A percentile compares a stretch with the other conserved stretches of the same genome.
These are phyloP conservation scores for Oreortyx pictus DNA, from an alignment of 2,797 vertebrate species.

Conservation along the genomic window DNA sequence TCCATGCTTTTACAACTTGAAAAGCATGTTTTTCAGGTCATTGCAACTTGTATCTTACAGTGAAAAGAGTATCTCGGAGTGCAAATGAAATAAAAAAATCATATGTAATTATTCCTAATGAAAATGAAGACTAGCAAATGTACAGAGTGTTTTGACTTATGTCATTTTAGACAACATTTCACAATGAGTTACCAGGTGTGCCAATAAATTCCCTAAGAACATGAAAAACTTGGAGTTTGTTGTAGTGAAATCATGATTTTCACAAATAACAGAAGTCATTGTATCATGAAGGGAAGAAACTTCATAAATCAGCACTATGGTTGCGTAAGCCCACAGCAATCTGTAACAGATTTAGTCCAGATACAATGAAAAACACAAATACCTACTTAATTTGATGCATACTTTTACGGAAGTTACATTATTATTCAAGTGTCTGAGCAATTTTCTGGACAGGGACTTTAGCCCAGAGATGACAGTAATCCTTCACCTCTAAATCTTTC, in stretches of 20 bases:
- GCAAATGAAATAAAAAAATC: conserved; percentile 43
- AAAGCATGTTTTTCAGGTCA: conserved; percentile 1
- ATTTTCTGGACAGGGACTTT: neutral
- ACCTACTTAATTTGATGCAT: conserved; percentile 24
- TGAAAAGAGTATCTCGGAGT: conserved; percentile 13
- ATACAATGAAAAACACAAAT: neutral
- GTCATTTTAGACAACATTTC: neutral
- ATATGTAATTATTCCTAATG: conserved; percentile 2
- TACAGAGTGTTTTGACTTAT: neutral
- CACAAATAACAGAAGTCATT: neutral
- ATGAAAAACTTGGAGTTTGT: neutral
- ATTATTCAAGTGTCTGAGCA: neutral
- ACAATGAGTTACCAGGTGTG: neutral
- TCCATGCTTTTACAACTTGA: neutral
- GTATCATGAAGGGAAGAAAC: neutral
- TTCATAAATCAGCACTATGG: neutral
- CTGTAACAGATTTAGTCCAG: neutral
- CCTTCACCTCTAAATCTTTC: conserved; percentile 32
- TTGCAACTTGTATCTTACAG: neutral
- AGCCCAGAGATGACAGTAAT: conserved; percentile 6
- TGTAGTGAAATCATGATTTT: neutral
- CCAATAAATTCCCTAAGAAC: neutral
- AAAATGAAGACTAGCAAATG: neutral
- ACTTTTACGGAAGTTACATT: neutral
- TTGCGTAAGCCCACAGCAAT: neutral